Evolutionary conservation across 2,113 vertebrate genomes (phyloP), one percentile per base, ranked within the genome.

Genomic region (Lophius piscatorius): DNA sequence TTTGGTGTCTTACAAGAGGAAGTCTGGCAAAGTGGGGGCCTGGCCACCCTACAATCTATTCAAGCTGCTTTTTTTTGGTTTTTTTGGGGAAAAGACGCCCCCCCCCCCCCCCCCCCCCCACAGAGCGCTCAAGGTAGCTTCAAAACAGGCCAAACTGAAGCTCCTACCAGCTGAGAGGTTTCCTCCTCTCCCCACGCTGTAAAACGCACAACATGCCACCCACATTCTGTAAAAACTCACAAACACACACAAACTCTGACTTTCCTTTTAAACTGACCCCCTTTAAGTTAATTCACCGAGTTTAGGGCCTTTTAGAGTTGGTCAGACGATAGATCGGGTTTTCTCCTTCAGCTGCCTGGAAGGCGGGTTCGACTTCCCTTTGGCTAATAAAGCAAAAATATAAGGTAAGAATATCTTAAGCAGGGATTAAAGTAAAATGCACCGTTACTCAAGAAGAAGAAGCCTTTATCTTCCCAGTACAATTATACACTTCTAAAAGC

Each of bases 101-200:
- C 6, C 1, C 21, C 6, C 29, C 18, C 12, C 3, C 1, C 41
- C 29, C 9, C 14, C 4, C 1, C 41, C 78, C 63, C 1, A 46
- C 81, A 76, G 81, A 29, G 74, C 1, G 2, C 66, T 60, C 77
- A 79, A 79, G 86, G 79, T 77, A 69, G 66, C 82, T 81, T 75
- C 12, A 45, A 45, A 45, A 58, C 38, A 31, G 40, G 49, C 73
- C 67, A 73, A 78, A 65, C 2, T 75, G 56, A 81, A 46, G 60
- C 49, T 42, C 17, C 70, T 59, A 67, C 51, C 63, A 54, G 42
- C 72, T 12, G 65, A 62, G 67, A 65, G 2, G 46, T 76, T 86
- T 82, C 73, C 78, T 78, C 36, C 28, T 52, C 21, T 23, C 3
- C 50, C 29, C 4, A 10, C 24, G 20, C 44, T 12, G 31, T 55